Evolutionary conservation across 1,140 invertebrate species (phyloP).

Genomic region (Caenorhabditis briggsae): DNA sequence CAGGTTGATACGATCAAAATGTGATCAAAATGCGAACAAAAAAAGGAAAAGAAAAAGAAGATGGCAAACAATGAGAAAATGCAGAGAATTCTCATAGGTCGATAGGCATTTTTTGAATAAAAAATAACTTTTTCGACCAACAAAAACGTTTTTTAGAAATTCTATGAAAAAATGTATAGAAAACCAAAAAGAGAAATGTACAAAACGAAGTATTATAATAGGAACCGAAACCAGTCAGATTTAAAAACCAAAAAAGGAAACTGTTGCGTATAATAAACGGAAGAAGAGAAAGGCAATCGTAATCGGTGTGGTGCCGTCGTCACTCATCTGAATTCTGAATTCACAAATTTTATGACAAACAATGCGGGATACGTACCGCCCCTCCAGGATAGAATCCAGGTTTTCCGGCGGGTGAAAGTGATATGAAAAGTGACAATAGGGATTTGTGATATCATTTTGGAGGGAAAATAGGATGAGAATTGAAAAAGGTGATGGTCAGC

Average conservation of each 20-base stretch:
- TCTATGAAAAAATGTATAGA: not conserved
- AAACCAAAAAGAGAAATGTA: not conserved
- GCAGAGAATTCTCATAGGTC: constrained; percentile 9
- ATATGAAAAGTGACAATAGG: constrained; percentile 2
- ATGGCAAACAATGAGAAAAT: constrained; percentile 8
- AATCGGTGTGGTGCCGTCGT: constrained; percentile 11
- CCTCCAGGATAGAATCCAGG: not conserved
- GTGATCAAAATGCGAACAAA: constrained; percentile 3
- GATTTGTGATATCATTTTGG: constrained; percentile 3
- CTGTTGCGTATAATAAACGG: not conserved
- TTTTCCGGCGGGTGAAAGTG: not conserved
- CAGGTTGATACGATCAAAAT: constrained; percentile 12
- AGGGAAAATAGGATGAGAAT: not conserved
- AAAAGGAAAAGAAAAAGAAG: not conserved
- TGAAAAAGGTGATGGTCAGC: too few relatives aligned
- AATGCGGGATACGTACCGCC: not conserved
- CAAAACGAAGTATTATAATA: not conserved
- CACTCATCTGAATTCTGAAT: constrained; percentile 29
- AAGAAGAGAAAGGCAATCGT: not conserved
- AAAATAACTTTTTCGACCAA: not conserved
- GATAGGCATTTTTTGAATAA: not conserved
- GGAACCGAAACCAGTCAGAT: constrained; percentile 19
- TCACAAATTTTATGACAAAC: constrained; percentile 30
- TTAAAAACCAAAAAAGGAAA: not conserved
- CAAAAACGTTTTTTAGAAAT: not conserved